These are phyloP conservation scores for Embiotoca jacksoni DNA, from an alignment of 2,113 vertebrate genomes.

Conservation along the genomic window DNA sequence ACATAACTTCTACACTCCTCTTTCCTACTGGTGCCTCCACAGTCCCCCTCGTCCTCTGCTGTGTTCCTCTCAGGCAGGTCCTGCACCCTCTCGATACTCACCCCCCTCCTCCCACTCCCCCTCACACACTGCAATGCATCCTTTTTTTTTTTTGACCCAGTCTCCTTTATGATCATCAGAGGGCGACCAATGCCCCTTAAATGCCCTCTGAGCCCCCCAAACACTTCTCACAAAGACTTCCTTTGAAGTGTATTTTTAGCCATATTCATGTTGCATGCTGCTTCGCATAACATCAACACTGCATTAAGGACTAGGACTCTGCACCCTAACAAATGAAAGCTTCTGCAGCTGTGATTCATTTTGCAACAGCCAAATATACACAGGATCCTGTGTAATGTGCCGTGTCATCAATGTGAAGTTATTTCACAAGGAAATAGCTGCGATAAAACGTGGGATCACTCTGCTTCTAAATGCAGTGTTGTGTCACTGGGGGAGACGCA, in stretches of 20 bases:
- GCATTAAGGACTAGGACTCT: neutral
- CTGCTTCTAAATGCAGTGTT: slow-evolving; percentile 25
- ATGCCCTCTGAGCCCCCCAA: neutral
- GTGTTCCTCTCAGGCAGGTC: slow-evolving; percentile 72
- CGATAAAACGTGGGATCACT: slow-evolving; percentile 33
- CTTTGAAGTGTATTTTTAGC: slow-evolving; percentile 67
- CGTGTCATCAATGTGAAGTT: slow-evolving; percentile 38
- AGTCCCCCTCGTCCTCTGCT: slow-evolving; percentile 60
- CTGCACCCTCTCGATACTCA: slow-evolving; percentile 28
- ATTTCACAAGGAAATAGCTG: slow-evolving; percentile 37
- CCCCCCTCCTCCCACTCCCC: neutral
- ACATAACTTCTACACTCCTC: slow-evolving; percentile 77
- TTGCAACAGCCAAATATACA: slow-evolving; percentile 15
- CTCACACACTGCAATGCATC: slow-evolving; percentile 18
- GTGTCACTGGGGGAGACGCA: slow-evolving; percentile 1
- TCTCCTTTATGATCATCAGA: slow-evolving; percentile 28
- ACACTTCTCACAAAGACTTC: slow-evolving; percentile 38
- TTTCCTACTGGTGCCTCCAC: slow-evolving; percentile 64
- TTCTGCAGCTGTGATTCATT: neutral
- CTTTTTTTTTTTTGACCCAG: slow-evolving; percentile 7
- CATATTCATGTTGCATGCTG: slow-evolving; percentile 21
- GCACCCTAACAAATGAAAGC: neutral
- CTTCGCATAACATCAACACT: slow-evolving; percentile 21
- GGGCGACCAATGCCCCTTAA: neutral
- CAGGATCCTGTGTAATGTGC: slow-evolving; percentile 18